Evolutionary conservation across 2,797 vertebrate species (phyloP).

Genomic region (Nyctibius grandis): DNA sequence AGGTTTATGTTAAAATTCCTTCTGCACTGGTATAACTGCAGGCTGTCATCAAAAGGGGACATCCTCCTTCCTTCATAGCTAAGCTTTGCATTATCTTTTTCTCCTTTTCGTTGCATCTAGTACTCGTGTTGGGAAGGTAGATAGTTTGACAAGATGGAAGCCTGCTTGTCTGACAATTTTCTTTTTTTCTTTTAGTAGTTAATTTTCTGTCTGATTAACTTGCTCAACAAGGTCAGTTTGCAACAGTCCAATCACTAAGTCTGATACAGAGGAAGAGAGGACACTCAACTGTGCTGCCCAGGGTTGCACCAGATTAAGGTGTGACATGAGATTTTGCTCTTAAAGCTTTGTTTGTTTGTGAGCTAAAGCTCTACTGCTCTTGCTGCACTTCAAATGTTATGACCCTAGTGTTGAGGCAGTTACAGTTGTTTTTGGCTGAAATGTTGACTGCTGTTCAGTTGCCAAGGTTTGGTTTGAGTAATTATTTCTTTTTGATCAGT

Average conservation of each 20-base stretch:
- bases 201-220: slow-evolving; percentile 14
- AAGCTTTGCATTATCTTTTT: not conserved
- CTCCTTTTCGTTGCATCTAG: not conserved
- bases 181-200: slow-evolving; percentile 1
- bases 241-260: not conserved
- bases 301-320: slow-evolving; percentile 3
- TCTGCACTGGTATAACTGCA: not conserved
- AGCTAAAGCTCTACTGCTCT: not conserved
- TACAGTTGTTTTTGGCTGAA: not conserved
- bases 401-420: not conserved
- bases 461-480: not conserved
- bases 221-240: not conserved
- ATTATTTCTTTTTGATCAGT: not conserved
- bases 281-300: not conserved
- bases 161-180: not conserved
- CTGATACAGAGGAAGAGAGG: not conserved
- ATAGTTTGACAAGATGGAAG: not conserved
- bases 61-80: not conserved
- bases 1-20: not conserved
- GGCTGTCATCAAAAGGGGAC: not conserved
- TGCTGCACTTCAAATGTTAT: not conserved
- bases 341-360: not conserved
- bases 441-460: not conserved
- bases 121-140: not conserved
- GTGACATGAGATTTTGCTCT: slow-evolving; percentile 3